These are phyloP conservation scores for Silurus glanis DNA, from an alignment of 2,113 vertebrate species.

Conservation along the genomic window DNA sequence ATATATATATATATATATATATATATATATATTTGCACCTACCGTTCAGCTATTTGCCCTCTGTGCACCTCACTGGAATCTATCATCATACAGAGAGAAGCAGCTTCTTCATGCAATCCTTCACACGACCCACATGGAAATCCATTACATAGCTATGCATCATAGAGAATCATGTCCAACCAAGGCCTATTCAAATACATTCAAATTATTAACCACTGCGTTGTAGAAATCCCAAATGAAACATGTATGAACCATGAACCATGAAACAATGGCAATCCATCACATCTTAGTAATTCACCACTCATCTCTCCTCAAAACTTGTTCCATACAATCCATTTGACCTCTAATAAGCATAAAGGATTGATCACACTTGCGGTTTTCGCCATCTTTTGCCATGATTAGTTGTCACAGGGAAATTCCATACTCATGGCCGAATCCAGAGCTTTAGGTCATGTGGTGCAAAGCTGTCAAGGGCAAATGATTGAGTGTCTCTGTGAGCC, in stretches of 20 bases:
- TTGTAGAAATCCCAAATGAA: constrained; percentile 28
- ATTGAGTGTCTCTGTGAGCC: constrained; percentile 1
- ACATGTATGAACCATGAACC: not conserved
- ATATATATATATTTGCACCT: constrained; percentile 5
- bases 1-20: too few species aligned
- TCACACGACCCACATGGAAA: constrained; percentile 19
- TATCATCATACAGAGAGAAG: constrained; percentile 20
- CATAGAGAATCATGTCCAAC: constrained; percentile 44
- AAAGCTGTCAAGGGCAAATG: constrained; percentile 12
- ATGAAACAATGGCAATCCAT: constrained; percentile 28
- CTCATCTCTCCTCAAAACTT: constrained; percentile 2
- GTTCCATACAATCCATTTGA: not conserved
- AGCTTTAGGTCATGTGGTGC: constrained; percentile 2
- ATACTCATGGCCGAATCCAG: not conserved
- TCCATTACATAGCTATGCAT: constrained; percentile 38
- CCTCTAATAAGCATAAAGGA: constrained; percentile 16
- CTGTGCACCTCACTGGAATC: not conserved
- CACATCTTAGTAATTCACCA: constrained; percentile 18
- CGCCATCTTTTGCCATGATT: constrained; percentile 1
- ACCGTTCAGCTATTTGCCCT: not conserved
- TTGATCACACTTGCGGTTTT: constrained; percentile 8
- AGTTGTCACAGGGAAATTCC: constrained; percentile 6
- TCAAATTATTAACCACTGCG: constrained; percentile 16
- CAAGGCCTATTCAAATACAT: constrained; percentile 46
- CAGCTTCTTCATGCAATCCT: not conserved